These are phyloP conservation scores for Ypsolopha scabrella DNA, from an alignment of 2,888 invertebrate species.

Conservation along the genomic window DNA sequence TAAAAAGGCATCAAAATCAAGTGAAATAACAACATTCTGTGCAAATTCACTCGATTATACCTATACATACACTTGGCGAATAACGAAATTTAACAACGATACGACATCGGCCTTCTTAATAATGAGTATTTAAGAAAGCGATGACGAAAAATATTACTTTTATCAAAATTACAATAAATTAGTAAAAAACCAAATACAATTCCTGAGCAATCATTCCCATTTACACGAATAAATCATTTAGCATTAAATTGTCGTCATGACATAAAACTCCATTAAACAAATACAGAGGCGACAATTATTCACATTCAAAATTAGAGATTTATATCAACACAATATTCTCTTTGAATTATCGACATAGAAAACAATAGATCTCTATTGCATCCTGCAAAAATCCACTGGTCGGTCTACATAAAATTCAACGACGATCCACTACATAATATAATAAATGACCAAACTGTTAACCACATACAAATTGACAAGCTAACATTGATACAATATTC, in stretches of 20 bases:
- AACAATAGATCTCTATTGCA: conserved; percentile 3
- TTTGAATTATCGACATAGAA: background rate
- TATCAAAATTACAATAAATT: conserved; percentile 7
- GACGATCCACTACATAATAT: conserved; percentile 43
- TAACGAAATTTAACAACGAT: conserved; percentile 54
- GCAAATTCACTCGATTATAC: conserved; percentile 60
- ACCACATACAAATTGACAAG: conserved; percentile 56
- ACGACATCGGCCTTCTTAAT: conserved; percentile 38
- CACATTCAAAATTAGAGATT: conserved; percentile 31
- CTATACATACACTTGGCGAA: conserved; percentile 47
- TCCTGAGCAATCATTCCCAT: conserved; percentile 52
- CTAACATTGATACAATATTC: conserved; percentile 61
- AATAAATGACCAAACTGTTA: conserved; percentile 47
- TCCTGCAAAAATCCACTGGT: background rate
- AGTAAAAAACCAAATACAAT: conserved; percentile 32
- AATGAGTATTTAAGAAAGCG: conserved; percentile 35
- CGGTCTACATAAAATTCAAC: conserved; percentile 42
- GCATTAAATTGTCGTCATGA: background rate
- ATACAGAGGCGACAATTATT: conserved; percentile 42
- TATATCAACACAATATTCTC: conserved; percentile 22
- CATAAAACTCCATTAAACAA: conserved; percentile 20
- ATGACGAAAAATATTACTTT: conserved; percentile 38
- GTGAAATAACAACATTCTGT: conserved; percentile 69
- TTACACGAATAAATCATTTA: conserved; percentile 10
- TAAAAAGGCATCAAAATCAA: conserved; percentile 64